These are phyloP conservation scores for Cettia cetti DNA, from an alignment of 2,113 vertebrate species.

Conservation along the genomic window DNA sequence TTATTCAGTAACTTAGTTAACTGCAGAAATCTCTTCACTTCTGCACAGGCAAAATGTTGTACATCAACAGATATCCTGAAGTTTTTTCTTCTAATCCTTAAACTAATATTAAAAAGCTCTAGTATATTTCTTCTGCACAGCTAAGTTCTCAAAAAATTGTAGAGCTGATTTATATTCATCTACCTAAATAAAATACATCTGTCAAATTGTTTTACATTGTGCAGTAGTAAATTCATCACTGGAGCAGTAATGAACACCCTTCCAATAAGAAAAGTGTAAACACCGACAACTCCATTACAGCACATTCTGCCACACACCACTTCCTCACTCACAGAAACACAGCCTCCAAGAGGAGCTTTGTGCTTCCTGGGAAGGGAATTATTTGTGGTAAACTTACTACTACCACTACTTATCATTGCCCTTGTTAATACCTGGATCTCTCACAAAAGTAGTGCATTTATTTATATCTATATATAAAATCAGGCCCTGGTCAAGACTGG, in stretches of 20 bases:
- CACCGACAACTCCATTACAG: background rate
- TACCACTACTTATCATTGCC: background rate
- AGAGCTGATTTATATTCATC: background rate
- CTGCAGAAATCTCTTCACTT: background rate
- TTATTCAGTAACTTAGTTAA: conserved; percentile 4
- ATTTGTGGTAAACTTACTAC: background rate
- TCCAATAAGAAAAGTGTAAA: background rate
- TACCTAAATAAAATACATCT: background rate
- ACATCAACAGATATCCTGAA: background rate
- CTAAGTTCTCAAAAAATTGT: background rate
- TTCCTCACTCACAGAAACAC: background rate
- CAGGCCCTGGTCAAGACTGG: background rate
- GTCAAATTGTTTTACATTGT: background rate
- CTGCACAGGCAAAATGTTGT: background rate
- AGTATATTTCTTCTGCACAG: background rate
- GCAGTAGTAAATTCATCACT: background rate
- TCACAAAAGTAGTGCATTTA: background rate
- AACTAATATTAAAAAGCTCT: background rate
- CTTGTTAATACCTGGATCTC: background rate
- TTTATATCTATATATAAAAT: background rate
- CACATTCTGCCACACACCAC: background rate
- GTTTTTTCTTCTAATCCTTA: background rate
- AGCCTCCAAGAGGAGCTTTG: background rate
- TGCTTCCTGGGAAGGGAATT: background rate
- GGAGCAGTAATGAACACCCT: background rate